Evolutionary conservation across 2,113 vertebrate species (phyloP).

Genomic region (Egretta garzetta): DNA sequence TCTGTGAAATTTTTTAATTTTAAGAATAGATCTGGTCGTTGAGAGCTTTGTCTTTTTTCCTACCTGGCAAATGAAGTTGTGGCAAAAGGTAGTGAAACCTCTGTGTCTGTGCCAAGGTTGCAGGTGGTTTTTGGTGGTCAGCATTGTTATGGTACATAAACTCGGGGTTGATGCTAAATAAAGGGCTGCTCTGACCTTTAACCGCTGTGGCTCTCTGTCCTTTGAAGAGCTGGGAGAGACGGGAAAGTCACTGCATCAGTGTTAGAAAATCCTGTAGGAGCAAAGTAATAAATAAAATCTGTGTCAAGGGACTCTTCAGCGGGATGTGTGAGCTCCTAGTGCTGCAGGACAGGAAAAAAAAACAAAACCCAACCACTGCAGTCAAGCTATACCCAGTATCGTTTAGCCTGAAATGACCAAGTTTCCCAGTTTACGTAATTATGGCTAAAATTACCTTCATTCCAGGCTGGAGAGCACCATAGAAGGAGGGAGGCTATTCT

Average conservation of each 20-base stretch:
- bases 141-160: neutral
- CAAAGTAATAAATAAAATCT: neutral
- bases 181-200: neutral
- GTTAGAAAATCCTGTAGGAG: neutral
- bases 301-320: neutral
- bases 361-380: neutral
- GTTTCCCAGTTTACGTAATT: neutral
- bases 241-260: neutral
- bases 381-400: too few relatives aligned
- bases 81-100: neutral
- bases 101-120: neutral
- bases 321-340: neutral
- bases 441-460: neutral
- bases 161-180: neutral
- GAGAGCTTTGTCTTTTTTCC: neutral
- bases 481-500: neutral
- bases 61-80: neutral
- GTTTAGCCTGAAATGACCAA: neutral
- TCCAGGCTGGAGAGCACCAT: neutral
- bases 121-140: neutral
- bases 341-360: neutral
- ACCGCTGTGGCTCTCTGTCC: neutral
- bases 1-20: neutral
- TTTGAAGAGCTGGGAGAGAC: neutral
- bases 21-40: neutral